Percentiles rank a stretch among this genome's conserved stretches.
Conservation (phyloP, 2,113 vertebrate genomes). For the Sinocyclocheilus rhinocerous region DNA sequence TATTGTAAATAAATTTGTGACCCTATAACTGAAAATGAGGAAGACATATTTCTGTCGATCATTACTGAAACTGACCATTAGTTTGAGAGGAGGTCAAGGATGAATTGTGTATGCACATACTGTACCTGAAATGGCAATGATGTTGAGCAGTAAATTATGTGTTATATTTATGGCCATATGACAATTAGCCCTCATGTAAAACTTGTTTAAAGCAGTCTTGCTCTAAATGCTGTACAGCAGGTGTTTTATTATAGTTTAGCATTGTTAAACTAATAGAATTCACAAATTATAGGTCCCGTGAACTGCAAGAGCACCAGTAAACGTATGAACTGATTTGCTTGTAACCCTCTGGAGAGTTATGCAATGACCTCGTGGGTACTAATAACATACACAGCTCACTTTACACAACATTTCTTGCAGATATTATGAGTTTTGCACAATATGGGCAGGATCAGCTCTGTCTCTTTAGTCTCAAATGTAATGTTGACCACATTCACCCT, state of each 20-base stretch:
- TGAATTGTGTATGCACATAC: too few relatives aligned
- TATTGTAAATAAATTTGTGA: background rate
- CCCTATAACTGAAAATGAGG: too few relatives aligned
- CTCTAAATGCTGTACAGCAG: too few relatives aligned
- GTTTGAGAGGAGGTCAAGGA: background rate
- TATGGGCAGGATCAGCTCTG: conserved; percentile 6
- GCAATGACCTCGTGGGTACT: conserved; percentile 22
- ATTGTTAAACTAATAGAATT: conserved; percentile 5
- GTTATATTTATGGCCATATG: background rate
- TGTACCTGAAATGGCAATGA: background rate
- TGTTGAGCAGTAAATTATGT: background rate
- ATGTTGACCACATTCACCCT: conserved; percentile 20
- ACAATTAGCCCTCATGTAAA: background rate
- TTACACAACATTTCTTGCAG: conserved; percentile 16
- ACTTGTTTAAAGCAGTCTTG: background rate
- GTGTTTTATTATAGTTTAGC: background rate
- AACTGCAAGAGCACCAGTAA: background rate
- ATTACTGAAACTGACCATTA: background rate
- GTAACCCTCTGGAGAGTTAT: conserved; percentile 3
- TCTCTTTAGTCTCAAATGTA: background rate
- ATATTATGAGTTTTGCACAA: conserved; percentile 30
- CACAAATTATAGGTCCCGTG: background rate
- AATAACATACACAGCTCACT: conserved; percentile 1
- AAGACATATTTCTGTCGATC: too few relatives aligned
- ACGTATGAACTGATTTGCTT: background rate